phyloP scores from a whole-genome alignment of 2,888 invertebrate species.

The Dryococelus australis region DNA sequence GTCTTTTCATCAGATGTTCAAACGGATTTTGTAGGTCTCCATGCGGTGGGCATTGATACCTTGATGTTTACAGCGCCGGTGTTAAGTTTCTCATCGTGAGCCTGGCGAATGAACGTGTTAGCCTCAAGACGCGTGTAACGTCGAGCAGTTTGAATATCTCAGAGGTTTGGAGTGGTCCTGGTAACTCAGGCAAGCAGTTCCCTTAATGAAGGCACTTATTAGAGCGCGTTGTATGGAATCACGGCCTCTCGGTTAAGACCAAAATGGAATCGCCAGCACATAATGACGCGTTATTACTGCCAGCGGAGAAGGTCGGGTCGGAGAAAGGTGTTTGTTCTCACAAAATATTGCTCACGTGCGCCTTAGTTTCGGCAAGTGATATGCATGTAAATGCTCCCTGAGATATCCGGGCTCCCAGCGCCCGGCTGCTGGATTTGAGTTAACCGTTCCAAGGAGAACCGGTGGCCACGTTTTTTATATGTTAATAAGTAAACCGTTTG shows the following conservation, averaged over 20 bases:
- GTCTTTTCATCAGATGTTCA: too few species aligned
- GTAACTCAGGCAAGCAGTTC: too few species aligned
- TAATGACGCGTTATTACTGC: background rate
- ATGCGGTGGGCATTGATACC: too few species aligned
- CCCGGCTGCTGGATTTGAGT: background rate
- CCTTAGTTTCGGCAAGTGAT: background rate
- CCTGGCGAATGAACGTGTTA: background rate
- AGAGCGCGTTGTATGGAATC: too few species aligned
- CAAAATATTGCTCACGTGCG: conserved; percentile 6
- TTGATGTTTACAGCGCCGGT: too few species aligned
- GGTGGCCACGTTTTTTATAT: background rate
- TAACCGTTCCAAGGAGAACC: background rate
- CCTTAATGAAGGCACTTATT: too few species aligned
- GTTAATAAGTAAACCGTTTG: too few species aligned
- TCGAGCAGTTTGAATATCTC: too few species aligned
- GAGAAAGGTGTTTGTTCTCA: conserved; percentile 5
- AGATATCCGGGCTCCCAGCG: background rate
- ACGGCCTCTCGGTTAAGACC: background rate
- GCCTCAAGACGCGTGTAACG: too few species aligned
- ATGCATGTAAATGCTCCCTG: background rate
- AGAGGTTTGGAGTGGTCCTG: too few species aligned
- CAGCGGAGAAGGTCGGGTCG: background rate
- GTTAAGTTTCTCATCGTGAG: too few species aligned
- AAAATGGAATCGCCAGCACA: background rate
- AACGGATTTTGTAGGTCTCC: too few species aligned